These are phyloP conservation scores for Neomonachus schauinslandi DNA, from an alignment of 2,113 vertebrate genomes.

Conservation along the genomic window DNA sequence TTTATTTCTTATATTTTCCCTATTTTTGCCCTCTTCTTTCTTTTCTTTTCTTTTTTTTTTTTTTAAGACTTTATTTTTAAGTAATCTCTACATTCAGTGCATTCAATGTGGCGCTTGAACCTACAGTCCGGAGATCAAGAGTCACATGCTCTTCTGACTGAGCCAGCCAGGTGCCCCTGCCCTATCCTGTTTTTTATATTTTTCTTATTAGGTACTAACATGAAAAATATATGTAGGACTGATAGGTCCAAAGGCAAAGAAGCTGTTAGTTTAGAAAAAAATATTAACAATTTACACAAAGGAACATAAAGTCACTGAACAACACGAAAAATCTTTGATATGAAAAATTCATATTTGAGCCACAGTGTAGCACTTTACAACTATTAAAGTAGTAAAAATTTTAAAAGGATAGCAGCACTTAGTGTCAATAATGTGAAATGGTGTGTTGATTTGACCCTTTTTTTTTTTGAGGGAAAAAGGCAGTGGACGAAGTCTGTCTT, in stretches of 20 bases:
- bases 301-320: neutral
- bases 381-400: neutral
- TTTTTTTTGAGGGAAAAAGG: neutral
- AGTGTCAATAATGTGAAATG: neutral
- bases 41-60: neutral
- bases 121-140: neutral
- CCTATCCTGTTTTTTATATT: neutral
- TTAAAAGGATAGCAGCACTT: neutral
- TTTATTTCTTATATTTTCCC: neutral
- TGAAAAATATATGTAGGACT: slow-evolving; percentile 16
- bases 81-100: neutral
- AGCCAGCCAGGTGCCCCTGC: neutral
- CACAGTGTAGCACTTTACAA: neutral
- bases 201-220: slow-evolving; percentile 8
- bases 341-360: slow-evolving; percentile 9
- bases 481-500: neutral
- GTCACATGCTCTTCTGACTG: neutral
- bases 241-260: neutral
- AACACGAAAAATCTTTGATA: neutral
- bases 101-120: neutral
- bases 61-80: neutral
- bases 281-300: neutral
- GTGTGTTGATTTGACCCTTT: neutral
- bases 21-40: neutral
- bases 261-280: neutral